Evolutionary conservation across 1,140 invertebrate species (phyloP).

Genomic region (Aphelinus certus): DNA sequence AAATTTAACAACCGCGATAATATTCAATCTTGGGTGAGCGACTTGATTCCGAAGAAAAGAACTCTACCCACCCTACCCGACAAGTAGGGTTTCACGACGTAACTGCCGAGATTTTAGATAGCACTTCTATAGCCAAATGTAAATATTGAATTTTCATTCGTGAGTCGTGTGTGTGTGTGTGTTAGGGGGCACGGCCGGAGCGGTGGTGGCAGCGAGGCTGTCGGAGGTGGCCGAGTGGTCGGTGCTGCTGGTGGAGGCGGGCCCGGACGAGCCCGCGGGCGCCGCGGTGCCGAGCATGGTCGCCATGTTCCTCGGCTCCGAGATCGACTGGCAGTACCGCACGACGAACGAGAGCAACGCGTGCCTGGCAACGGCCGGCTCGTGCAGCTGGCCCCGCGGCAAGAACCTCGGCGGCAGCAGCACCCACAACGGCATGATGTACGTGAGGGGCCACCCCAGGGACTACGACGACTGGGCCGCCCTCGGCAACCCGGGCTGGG

Average conservation of each 20-base stretch:
- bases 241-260: slow-evolving; percentile 70
- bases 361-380: slow-evolving; percentile 76
- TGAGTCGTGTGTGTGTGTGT: too few relatives aligned
- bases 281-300: slow-evolving; percentile 85
- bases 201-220: slow-evolving; percentile 77
- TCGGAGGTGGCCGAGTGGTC: slow-evolving; percentile 67
- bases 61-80: too few relatives aligned
- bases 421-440: slow-evolving; percentile 83
- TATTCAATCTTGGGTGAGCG: too few relatives aligned
- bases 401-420: slow-evolving; percentile 84
- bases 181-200: slow-evolving; percentile 71
- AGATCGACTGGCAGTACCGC: slow-evolving; percentile 86
- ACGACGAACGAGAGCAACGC: slow-evolving; percentile 86
- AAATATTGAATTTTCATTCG: too few relatives aligned
- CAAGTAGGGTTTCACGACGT: too few relatives aligned
- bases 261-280: slow-evolving; percentile 82
- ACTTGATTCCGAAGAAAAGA: too few relatives aligned
- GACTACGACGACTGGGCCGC: slow-evolving; percentile 82
- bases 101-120: too few relatives aligned
- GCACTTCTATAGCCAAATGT: too few relatives aligned
- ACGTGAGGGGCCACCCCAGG: slow-evolving; percentile 76
- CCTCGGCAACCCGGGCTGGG: slow-evolving; percentile 88
- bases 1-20: too few relatives aligned
- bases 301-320: slow-evolving; percentile 79
- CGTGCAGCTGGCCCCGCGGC: slow-evolving; percentile 85